These are phyloP conservation scores for Ophiothrix spiculata DNA, from an alignment of 35 echinoderm and acorn worm genomes.

Conservation along the genomic window DNA sequence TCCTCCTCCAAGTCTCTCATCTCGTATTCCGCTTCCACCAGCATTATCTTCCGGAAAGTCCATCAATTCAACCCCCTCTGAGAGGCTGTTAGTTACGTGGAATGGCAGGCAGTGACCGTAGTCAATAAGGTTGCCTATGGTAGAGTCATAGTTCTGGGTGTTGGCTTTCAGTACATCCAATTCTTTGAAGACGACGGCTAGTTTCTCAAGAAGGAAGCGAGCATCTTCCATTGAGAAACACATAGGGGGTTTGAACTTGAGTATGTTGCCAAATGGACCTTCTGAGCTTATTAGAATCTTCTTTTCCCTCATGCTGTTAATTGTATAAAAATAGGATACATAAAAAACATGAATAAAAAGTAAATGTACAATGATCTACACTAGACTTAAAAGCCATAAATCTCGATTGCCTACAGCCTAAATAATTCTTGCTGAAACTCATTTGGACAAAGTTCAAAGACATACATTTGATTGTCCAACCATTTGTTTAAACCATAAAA, in stretches of 20 bases:
- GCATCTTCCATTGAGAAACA: constrained; percentile 80
- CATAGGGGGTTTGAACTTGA: constrained; percentile 99
- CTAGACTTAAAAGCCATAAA: no score
- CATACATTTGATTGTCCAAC: no score
- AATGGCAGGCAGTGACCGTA: neutral
- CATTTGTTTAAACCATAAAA: no score
- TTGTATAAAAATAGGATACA: no score
- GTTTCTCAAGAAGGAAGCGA: constrained; percentile 14
- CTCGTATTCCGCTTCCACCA: neutral
- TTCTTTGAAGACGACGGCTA: constrained; percentile 46
- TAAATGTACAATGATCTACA: no score
- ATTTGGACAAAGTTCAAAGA: no score
- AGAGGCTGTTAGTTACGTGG: neutral
- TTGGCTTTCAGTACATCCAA: constrained; percentile 1
- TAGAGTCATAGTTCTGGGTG: neutral
- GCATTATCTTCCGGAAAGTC: neutral
- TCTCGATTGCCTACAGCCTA: no score
- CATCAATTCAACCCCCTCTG: neutral
- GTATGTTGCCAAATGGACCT: constrained; percentile 69
- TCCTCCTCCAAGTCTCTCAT: neutral
- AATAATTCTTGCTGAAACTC: no score
- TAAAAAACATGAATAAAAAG: no score
- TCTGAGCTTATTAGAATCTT: constrained; percentile 82
- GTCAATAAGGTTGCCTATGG: neutral
- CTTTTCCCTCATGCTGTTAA: constrained; percentile 66